Evolutionary conservation across 2,797 vertebrate species (phyloP).

Genomic region (Neopelma chrysocephalum): DNA sequence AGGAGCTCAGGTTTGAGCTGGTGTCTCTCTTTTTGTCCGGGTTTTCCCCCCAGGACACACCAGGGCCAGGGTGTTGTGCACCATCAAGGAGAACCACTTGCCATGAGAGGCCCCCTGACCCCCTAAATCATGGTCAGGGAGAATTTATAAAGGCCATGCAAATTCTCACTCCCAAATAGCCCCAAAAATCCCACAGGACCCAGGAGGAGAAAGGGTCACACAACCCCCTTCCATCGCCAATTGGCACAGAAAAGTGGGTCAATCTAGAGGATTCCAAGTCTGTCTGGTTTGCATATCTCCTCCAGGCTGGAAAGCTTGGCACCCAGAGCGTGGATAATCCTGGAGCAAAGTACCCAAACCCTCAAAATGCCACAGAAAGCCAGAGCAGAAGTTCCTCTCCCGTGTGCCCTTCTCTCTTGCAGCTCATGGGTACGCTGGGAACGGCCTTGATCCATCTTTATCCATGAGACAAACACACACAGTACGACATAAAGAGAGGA

Average conservation of each 20-base stretch:
- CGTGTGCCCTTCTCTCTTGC: too few species aligned
- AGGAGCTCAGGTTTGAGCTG: not conserved
- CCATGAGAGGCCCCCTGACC: not conserved
- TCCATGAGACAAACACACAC: not conserved
- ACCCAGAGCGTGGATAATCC: not conserved
- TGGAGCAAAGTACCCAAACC: not conserved
- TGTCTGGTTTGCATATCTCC: not conserved
- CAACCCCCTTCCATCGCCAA: not conserved
- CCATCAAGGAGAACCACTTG: not conserved
- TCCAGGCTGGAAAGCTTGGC: too few species aligned
- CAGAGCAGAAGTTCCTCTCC: not conserved
- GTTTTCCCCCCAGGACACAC: fast-evolving
- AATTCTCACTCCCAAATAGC: not conserved
- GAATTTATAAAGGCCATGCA: not conserved
- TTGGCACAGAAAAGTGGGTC: not conserved
- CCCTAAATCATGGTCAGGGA: not conserved
- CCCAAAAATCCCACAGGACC: not conserved
- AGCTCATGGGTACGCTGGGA: not conserved
- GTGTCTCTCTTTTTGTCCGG: not conserved
- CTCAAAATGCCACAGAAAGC: not conserved
- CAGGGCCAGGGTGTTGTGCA: not conserved
- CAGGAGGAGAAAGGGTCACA: not conserved
- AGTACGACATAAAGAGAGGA: not conserved
- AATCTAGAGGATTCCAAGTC: not conserved
- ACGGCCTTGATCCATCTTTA: not conserved